Base-by-base conservation (phyloP, 2,113 vertebrate species). In the Desmodus rotundus region DNA sequence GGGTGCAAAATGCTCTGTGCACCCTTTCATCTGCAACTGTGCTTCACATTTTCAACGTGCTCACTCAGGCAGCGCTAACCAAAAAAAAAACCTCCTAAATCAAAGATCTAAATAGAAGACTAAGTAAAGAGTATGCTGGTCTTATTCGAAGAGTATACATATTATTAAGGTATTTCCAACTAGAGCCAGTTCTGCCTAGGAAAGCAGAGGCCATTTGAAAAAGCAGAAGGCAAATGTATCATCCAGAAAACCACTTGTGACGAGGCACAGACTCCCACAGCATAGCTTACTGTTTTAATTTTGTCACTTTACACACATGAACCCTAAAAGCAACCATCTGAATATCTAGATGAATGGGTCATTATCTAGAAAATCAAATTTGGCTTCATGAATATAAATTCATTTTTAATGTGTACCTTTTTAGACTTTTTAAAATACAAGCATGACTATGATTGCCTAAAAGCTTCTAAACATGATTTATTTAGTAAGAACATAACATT, bases 401-500 rank as follows among this genome's bases (percentile, higher is more conserved):
- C 54, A 74, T 78, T 93, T 89, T 94, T 90, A 96, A 89, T 94
- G 72, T 94, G 92, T 58, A 91, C 82, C 91, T 74, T 89, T 87
- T 95, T 86, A 63, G 73, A 68, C 43, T 77, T 96, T 88, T 93
- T 73, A 36, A 92, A 91, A 93, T 83, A 63, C 28, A 89, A 91
- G 67, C 52, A 94, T 73, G 82, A 92, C 65, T 85, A 11, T 24
- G 81, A 77, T 15, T 74, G 38, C 61, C 96, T 78, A 93, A 94
- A 96, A 96, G 93, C 89, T 94, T 90, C 86, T 90, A 67, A 83
- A 95, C 83, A 26, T 85, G 86, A 95, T 96, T 97, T 97, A 81
- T 72, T 67, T 63, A 65, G 36, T 50, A 95, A 93, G 78, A 68
- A 78, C 47, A 9, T 74, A 67, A 91, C 73, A 89, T 65, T 56